Evolutionary conservation across 2,113 vertebrate species (phyloP).

Genomic region (Lichenostomus cassidix): DNA sequence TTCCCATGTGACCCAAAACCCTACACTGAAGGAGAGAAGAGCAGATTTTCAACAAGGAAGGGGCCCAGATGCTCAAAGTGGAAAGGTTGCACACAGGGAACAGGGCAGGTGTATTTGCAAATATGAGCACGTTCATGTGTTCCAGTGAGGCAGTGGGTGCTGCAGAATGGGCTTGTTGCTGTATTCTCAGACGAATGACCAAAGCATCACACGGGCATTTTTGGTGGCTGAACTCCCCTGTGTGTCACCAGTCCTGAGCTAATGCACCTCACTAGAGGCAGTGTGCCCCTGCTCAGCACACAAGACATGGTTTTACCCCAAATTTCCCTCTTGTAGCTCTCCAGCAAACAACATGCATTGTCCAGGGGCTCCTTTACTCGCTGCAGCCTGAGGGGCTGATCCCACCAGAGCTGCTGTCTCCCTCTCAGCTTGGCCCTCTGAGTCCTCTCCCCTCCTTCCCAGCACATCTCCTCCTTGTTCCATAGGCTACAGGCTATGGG

Average conservation of each 20-base stretch:
- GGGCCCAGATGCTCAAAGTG: not conserved
- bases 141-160: not conserved
- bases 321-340: not conserved
- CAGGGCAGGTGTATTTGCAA: not conserved
- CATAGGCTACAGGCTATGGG: not conserved
- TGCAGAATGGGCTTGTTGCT: fast-evolving
- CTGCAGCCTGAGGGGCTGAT: not conserved
- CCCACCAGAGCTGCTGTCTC: not conserved
- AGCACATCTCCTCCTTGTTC: not conserved
- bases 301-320: fast-evolving
- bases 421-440: not conserved
- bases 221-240: not conserved
- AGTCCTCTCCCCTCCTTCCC: not conserved
- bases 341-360: not conserved
- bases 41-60: not conserved
- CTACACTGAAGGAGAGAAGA: not conserved
- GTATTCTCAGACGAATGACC: not conserved
- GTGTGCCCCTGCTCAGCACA: not conserved
- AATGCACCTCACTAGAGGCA: not conserved
- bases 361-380: not conserved
- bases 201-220: not conserved
- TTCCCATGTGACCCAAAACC: not conserved
- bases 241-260: not conserved
- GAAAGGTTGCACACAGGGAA: not conserved
- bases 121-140: fast-evolving